These are phyloP conservation scores for Muricea muricata DNA, from an alignment of 92 coral and sea anemone genomes.

Conservation along the genomic window DNA sequence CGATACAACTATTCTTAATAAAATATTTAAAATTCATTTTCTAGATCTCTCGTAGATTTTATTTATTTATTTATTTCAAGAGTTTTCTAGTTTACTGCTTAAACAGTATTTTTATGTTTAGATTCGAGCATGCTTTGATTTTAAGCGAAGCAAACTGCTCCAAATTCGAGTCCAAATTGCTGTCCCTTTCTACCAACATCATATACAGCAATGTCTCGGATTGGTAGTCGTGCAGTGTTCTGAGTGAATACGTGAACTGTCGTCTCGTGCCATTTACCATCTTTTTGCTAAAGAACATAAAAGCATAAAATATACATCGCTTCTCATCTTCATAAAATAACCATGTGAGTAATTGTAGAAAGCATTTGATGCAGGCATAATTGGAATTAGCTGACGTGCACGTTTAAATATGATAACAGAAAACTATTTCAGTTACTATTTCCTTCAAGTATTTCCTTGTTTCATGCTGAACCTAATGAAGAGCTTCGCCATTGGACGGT, in stretches of 20 bases:
- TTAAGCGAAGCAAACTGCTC: constrained; percentile 78
- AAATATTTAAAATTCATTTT: constrained; percentile 4
- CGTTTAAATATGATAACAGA: too few relatives aligned
- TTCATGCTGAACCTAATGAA: too few relatives aligned
- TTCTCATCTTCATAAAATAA: neutral
- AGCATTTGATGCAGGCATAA: too few relatives aligned
- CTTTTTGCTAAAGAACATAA: constrained; percentile 59
- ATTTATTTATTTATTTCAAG: neutral
- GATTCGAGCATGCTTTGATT: neutral
- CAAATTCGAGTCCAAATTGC: constrained; percentile 80
- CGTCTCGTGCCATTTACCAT: constrained; percentile 75
- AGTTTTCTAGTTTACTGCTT: neutral
- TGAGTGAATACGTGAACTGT: constrained; percentile 66
- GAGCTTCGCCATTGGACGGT: too few relatives aligned
- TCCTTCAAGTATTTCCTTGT: too few relatives aligned
- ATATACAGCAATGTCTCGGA: constrained; percentile 71
- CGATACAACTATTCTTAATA: neutral
- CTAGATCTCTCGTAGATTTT: neutral
- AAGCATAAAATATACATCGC: constrained; percentile 37
- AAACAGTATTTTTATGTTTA: neutral
- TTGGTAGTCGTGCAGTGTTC: constrained; percentile 75
- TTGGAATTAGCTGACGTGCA: too few relatives aligned
- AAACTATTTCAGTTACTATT: too few relatives aligned
- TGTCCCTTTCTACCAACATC: constrained; percentile 60
- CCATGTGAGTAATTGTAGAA: too few relatives aligned